These are phyloP conservation scores for Okapia johnstoni DNA, from an alignment of 2,113 vertebrate species.

Conservation along the genomic window DNA sequence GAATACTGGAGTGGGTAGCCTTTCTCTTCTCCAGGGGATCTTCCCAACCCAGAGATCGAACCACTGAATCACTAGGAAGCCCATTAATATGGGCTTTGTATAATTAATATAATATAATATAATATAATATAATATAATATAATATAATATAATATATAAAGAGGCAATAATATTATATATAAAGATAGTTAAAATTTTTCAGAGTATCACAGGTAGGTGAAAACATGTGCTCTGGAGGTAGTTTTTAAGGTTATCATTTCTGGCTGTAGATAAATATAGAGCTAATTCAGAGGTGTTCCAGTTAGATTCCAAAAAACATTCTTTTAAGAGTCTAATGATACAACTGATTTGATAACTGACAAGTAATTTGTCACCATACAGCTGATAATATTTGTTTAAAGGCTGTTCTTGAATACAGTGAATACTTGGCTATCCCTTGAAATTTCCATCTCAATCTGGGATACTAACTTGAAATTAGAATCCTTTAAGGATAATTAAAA, in stretches of 20 bases:
- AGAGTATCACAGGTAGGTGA: background rate
- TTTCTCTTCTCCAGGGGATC: background rate
- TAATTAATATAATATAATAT: background rate
- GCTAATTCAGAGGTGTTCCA: background rate
- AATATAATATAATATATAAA: background rate
- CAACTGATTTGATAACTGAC: background rate
- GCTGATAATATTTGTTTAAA: background rate
- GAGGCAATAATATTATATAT: background rate
- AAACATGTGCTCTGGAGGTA: background rate
- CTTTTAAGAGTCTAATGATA: background rate
- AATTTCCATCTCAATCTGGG: conserved; percentile 36
- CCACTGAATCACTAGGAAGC: background rate
- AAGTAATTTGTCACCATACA: background rate
- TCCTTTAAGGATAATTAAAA: conserved; percentile 67
- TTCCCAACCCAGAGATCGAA: background rate
- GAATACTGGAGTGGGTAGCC: background rate
- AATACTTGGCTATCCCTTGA: background rate
- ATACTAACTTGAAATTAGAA: conserved; percentile 3
- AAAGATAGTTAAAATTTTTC: background rate
- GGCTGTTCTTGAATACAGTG: conserved; percentile 10
- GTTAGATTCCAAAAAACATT: background rate
- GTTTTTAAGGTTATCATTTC: background rate
- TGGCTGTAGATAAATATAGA: background rate
- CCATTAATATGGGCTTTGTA: background rate
- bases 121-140: background rate